Evolutionary conservation across 2,113 vertebrate species (phyloP), one percentile per base, ranked within the genome.

Genomic region (Hyla sarda): DNA sequence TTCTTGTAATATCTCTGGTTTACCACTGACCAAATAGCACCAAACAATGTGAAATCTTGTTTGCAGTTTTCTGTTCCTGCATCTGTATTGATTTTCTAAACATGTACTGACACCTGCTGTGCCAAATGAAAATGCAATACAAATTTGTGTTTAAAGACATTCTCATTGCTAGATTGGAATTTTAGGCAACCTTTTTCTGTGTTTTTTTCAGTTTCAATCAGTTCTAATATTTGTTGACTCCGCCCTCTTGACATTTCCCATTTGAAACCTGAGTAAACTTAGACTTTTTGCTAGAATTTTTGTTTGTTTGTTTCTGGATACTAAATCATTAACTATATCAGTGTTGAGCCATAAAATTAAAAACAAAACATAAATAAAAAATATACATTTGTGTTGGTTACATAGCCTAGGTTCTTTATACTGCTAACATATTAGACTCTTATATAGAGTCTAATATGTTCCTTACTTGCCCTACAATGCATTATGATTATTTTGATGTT

Each of bases 31-130:
- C 50, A 83, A 62, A 0, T 11, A 82, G 87, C 82, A 45, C 47
- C 23, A 80, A 69, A 73, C 84, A 81, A 83, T 78, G 23, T 28
- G 19, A 2, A 50, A 37, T 79, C 88, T 72, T 73, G 30, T 73
- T 72, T 83, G 71, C 67, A n/a, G 17, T 58, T 58, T 75, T 81
- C 60, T 81, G 19, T 58, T 79, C 56, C 37, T 80, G 62, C 30
- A 82, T 88, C 69, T 76, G 77, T 73, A 71, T 67, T 83, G 85
- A 82, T 88, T 87, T 73, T 3, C 0, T 65, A 54, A 90, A 87
- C 87, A 87, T 88, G 54, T 50, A 65, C 41, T 80, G 82, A 84
- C 65, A 62, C 84, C 62, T 0, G 0, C 77, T 58, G 60, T 62
- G 65, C 83, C 60, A 84, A 83, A 83, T 2, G 19, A 16, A 16